These are phyloP conservation scores for Cantharis lateralis DNA, from an alignment of 2,888 invertebrate species.

Conservation along the genomic window DNA sequence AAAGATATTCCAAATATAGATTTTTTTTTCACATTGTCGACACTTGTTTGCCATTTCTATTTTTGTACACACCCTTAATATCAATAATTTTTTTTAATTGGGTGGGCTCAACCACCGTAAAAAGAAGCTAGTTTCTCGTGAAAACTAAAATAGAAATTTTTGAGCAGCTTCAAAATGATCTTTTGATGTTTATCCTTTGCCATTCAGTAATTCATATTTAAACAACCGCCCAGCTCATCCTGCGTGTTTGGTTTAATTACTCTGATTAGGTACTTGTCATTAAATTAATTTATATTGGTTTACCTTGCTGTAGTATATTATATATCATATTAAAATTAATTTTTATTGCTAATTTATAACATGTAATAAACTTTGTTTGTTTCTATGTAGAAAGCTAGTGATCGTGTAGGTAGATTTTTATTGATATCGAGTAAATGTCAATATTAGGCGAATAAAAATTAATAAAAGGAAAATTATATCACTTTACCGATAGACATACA, in stretches of 20 bases:
- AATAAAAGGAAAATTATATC: not conserved
- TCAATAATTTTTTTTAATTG: not conserved
- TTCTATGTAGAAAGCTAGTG: not conserved
- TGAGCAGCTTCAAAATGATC: not conserved
- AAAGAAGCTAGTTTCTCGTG: not conserved
- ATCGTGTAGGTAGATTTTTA: not conserved
- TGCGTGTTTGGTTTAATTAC: not conserved
- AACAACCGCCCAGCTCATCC: not conserved
- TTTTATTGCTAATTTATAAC: not conserved
- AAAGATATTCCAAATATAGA: not conserved
- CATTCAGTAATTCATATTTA: not conserved
- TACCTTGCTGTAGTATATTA: not conserved
- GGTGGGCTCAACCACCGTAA: not conserved
- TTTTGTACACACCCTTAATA: not conserved
- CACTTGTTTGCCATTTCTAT: not conserved
- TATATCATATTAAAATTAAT: not conserved
- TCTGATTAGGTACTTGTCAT: not conserved
- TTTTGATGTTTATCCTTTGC: not conserved
- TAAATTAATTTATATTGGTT: not conserved
- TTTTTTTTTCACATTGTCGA: not conserved
- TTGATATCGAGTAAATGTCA: not conserved
- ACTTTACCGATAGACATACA: not conserved
- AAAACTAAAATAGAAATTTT: not conserved
- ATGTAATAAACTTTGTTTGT: not conserved
- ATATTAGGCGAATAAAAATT: not conserved